Conservation (phyloP, 92 coral and sea anemone genomes). For the Epizoanthus fatuus region DNA sequence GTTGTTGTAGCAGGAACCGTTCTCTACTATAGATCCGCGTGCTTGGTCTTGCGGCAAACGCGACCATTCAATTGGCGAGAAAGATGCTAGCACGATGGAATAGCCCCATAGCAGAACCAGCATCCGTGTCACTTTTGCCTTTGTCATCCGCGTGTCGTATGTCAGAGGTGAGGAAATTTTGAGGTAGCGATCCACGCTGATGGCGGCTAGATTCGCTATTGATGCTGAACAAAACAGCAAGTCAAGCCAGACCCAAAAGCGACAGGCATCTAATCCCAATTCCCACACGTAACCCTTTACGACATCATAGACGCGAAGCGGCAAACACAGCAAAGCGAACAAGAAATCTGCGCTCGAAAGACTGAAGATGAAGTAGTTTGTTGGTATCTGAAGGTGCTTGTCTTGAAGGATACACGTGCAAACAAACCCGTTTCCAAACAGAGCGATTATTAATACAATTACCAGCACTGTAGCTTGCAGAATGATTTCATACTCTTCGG, state of each 20-base stretch:
- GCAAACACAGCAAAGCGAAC: conserved; percentile 86
- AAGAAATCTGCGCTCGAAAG: conserved; percentile 93
- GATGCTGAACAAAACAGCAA: conserved; percentile 89
- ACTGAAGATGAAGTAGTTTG: conserved; percentile 94
- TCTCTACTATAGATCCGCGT: conserved; percentile 76
- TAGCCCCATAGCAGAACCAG: conserved; percentile 78
- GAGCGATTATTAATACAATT: conserved; percentile 73
- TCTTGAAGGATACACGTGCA: conserved; percentile 81
- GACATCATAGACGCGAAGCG: conserved; percentile 81
- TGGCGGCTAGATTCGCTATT: conserved; percentile 92
- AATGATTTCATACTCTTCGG: conserved; percentile 51
- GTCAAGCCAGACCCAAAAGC: conserved; percentile 91
- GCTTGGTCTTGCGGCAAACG: conserved; percentile 59
- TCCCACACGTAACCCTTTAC: conserved; percentile 71
- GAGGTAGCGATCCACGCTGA: conserved; percentile 90
- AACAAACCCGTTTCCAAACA: conserved; percentile 89
- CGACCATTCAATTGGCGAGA: conserved; percentile 78
- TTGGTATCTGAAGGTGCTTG: conserved; percentile 92
- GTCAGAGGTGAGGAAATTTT: conserved; percentile 89
- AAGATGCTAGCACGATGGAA: conserved; percentile 75
- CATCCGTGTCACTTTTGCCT: conserved; percentile 60
- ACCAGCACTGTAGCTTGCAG: conserved; percentile 67
- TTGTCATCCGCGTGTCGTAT: conserved; percentile 86
- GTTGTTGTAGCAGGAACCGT: conserved; percentile 70
- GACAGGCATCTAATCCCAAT: conserved; percentile 68